Conservation (phyloP, 2,113 vertebrate species). For the Pithys albifrons region DNA sequence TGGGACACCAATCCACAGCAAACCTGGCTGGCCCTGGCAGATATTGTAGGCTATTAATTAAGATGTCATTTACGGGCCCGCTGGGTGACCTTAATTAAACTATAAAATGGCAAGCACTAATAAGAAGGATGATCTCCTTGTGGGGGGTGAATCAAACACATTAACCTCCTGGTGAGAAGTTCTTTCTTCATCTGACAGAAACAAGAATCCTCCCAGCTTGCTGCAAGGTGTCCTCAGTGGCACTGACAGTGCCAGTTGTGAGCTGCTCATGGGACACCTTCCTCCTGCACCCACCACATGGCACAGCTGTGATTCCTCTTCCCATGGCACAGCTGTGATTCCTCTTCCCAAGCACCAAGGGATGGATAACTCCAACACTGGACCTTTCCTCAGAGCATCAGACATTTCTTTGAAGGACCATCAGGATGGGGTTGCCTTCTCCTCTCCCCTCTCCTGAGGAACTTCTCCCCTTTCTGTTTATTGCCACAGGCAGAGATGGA, state of each 20-base stretch:
- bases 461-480: neutral
- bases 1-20: neutral
- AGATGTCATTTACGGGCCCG: conserved; percentile 60
- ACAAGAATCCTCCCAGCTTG: neutral
- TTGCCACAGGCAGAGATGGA: neutral
- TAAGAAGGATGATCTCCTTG: conserved; percentile 38
- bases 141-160: neutral
- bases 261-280: fast-evolving
- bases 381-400: neutral
- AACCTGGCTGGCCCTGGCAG: neutral
- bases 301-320: neutral
- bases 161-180: conserved; percentile 29
- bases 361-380: neutral
- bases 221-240: neutral
- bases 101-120: conserved; percentile 47
- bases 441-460: neutral
- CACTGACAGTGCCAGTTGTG: neutral
- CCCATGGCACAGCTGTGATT: fast-evolving
- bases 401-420: neutral
- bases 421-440: neutral
- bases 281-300: neutral
- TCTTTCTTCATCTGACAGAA: neutral
- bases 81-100: conserved; percentile 65
- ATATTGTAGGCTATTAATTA: conserved; percentile 51
- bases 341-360: neutral